phyloP scores from a whole-genome alignment of 2,113 vertebrate species.

The Smithornis capensis region DNA sequence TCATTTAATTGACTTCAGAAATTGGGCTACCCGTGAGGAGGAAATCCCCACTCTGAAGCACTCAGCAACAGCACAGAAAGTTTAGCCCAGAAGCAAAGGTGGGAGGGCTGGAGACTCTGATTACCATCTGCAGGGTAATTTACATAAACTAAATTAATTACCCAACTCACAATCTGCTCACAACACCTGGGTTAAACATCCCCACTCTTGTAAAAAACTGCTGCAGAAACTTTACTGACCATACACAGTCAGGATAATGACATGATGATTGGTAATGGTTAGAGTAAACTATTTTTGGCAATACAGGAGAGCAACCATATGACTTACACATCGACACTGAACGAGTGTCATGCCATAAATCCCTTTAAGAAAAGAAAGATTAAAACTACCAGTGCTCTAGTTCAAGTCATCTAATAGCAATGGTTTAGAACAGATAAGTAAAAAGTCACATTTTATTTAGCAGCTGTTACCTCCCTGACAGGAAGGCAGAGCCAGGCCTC shows the following conservation, averaged over 20 bases:
- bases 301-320: neutral
- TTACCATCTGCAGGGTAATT: conserved; percentile 44
- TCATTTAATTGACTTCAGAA: neutral
- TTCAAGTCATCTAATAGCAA: neutral
- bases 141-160: conserved; percentile 52
- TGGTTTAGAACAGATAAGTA: neutral
- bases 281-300: neutral
- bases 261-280: neutral
- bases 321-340: neutral
- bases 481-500: neutral
- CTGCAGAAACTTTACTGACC: neutral
- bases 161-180: conserved; percentile 42
- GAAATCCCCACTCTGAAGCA: neutral
- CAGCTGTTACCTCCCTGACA: neutral
- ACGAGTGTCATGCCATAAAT: neutral
- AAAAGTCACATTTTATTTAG: conserved; percentile 9
- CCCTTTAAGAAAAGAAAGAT: neutral
- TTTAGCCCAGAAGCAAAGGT: neutral
- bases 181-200: conserved; percentile 42
- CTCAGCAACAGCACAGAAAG: neutral
- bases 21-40: neutral
- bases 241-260: neutral
- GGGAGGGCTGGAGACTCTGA: neutral
- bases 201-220: neutral
- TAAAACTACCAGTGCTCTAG: neutral